A percentile compares a stretch with the other conserved stretches of the same genome.
Evolutionary conservation across 2,797 vertebrate species (phyloP).

Genomic region (Hypotaenidia philippensis): DNA sequence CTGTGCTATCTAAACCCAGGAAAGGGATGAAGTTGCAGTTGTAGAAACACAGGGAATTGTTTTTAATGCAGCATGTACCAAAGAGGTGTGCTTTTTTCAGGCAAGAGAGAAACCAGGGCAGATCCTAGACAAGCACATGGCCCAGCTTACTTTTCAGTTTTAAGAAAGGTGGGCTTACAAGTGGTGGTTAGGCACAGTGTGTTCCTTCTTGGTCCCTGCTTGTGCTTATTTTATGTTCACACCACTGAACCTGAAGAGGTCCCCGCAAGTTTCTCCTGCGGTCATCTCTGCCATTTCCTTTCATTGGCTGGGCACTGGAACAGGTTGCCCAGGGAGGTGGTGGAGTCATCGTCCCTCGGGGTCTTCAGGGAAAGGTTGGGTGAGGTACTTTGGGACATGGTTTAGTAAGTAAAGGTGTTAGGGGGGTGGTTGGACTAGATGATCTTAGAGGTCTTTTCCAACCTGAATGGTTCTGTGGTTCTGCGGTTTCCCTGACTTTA

Average conservation of each 20-base stretch:
- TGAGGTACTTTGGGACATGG: no score
- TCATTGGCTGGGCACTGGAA: background rate
- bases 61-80: background rate
- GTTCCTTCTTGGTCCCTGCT: background rate
- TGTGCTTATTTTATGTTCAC: background rate
- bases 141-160: background rate
- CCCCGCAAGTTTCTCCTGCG: background rate
- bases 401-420: no score
- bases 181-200: background rate
- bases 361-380: no score
- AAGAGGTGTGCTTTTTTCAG: background rate
- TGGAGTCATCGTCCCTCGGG: no score
- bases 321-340: no score
- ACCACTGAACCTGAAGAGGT: background rate
- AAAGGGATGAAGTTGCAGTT: background rate
- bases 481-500: background rate
- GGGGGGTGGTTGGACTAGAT: no score
- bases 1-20: background rate
- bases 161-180: background rate
- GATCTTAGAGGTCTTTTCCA: no score
- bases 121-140: background rate
- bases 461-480: no score
- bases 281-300: background rate
- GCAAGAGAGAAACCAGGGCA: background rate
- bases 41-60: background rate